These are phyloP conservation scores for Trachops cirrhosus DNA, from an alignment of 2,797 vertebrate species.

Conservation along the genomic window DNA sequence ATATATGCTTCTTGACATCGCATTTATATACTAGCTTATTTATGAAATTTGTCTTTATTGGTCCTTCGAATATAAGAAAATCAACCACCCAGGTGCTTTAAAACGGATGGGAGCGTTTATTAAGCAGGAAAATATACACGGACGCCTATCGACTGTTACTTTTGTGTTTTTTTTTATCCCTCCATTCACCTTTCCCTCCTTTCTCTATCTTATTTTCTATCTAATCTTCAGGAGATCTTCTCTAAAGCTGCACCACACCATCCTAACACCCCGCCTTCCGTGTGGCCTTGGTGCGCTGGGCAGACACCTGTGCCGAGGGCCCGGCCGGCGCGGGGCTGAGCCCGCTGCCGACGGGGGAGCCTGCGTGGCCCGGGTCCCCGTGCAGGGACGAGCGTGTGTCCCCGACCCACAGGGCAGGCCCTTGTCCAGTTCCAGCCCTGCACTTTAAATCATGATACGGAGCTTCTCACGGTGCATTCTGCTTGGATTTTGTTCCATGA, in stretches of 20 bases:
- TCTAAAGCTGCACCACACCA: not conserved
- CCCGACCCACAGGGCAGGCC: not conserved
- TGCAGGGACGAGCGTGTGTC: constrained; percentile 6
- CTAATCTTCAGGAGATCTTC: not conserved
- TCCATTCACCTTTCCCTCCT: not conserved
- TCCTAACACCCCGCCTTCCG: not conserved
- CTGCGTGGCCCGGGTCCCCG: constrained; percentile 3
- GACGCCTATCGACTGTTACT: not conserved
- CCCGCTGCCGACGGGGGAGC: no score
- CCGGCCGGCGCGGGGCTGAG: not conserved
- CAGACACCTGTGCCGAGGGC: not conserved
- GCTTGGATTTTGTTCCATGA: constrained; percentile 16
- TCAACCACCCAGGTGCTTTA: constrained; percentile 21
- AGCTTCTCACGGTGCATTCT: constrained; percentile 8
- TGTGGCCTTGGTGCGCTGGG: not conserved
- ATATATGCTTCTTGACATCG: constrained; percentile 17
- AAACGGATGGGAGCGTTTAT: constrained; percentile 43
- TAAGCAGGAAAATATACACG: not conserved
- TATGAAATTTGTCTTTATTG: constrained; percentile 65
- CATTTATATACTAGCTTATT: constrained; percentile 54
- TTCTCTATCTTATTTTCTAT: not conserved
- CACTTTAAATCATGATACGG: not conserved
- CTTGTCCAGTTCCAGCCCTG: not conserved
- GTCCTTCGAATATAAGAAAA: constrained; percentile 40
- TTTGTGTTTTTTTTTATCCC: constrained; percentile 27